Base-by-base conservation (phyloP, 2,113 vertebrate species). In the Bambusicola thoracicus region DNA sequence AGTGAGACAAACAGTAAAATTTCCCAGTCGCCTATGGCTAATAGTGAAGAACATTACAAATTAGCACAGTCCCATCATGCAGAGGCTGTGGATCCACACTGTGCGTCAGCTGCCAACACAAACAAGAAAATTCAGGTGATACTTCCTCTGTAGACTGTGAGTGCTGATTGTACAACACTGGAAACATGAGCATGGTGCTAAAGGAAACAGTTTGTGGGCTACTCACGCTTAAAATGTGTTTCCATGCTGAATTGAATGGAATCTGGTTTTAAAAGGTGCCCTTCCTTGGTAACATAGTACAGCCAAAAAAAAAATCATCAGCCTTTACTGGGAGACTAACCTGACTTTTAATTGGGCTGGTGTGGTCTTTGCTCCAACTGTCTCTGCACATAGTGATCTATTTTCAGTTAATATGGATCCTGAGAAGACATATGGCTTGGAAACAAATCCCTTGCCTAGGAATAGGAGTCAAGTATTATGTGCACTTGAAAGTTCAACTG, bases 401-500 rank as follows among this genome's bases (percentile, higher is more conserved):
- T 92, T 91, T 67, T 66, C 70, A 73, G 66, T 68, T 73, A 87
- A 81, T 21, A 43, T 21, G 5, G 38, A 38, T 59, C 29, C 44
- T 24, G 41, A 81, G 41, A 76, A 84, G 66, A 44, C 1, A 27
- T 11, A 48, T 8, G 24, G n/a, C 44, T 92, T 69, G n/a, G 40
- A 93, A 96, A 87, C 38, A 3, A 87, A 51, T 29, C 32, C 32
- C 16, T 92, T 76, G 62, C 27, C 40, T 69, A 43, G 59, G 36
- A 88, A 66, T 1, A 87, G 74, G n/a, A 89, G 15, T 69, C 27
- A 34, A 82, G 56, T 65, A 55, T 67, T 80, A 84, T 25, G 58
- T 67, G 32, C 22, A 38, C 18, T 65, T 85, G 36, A 82, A 91
- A 94, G 62, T 85, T 74, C 78, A 77, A 12, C 66, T 76, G 46